Evolutionary conservation across 1,140 invertebrate genomes (phyloP), one percentile per base, ranked within the genome.

Genomic region (Ylistrum balloti): DNA sequence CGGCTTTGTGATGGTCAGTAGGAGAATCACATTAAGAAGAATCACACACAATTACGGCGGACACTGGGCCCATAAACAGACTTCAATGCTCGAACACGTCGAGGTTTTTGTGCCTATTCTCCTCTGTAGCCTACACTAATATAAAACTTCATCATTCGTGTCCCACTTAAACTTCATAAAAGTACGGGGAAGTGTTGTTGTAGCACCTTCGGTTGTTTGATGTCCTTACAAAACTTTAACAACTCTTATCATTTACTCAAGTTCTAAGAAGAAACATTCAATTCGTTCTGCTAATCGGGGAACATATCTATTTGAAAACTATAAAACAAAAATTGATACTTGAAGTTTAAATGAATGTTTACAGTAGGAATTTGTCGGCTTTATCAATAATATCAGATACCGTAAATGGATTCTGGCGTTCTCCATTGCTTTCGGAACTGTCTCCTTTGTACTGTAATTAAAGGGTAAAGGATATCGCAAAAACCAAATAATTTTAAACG

Each of bases 191-290:
- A 74, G 56, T 74, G 56, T 74, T 74, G 56, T 17, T 74, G 56
- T 74, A 74, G 56, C 56, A 74, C 56, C 56, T 17, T 74, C 22
- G 56, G 22, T 74, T 28, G 56, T 74, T 74, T 74, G 56, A 74
- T 74, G 56, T 74, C n/a, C 56, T 9, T 74, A 28, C 56, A 74
- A n/a, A 74, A n/a, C 56, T 74, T n/a, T 74, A 74, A 74, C 56
- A 28, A 74, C 56, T 74, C 56, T 74, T 74, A 74, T 74, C 56
- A 74, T 74, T 74, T 28, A n/a, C 28, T 74, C 56, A 74, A 74
- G 56, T 74, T 74, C 56, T 74, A 74, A 74, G 56, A 74, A 74
- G 56, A 74, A 74, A 74, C 56, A 17, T 74, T 74, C 56, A 74
- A 28, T 74, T 74, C 56, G 56, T 74, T 74, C 20, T 74, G n/a